phyloP scores from a whole-genome alignment of 2,797 vertebrate species.

The Setipinna tenuifilis region DNA sequence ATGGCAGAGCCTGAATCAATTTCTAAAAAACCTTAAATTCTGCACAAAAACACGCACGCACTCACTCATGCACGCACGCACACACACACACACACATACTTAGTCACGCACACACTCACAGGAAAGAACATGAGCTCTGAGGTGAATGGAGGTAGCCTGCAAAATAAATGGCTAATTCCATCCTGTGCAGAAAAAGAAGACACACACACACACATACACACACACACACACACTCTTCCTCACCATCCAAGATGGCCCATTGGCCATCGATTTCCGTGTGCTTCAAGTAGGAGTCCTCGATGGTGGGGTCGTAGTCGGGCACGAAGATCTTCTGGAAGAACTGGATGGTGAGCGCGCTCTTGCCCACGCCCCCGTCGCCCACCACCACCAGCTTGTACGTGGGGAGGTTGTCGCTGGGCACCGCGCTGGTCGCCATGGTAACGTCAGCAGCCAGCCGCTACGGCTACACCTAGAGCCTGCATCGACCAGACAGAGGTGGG shows the following conservation, averaged over 20 bases:
- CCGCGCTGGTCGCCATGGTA: constrained; percentile 93
- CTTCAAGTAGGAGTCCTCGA: constrained; percentile 98
- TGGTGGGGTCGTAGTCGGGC: constrained; percentile 98
- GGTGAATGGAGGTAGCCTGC: no score
- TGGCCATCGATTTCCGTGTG: constrained; percentile 98
- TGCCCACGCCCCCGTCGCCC: constrained; percentile 95
- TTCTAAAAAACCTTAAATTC: neutral
- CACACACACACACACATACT: neutral
- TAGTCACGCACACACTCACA: neutral
- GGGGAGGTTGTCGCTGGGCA: constrained; percentile 97
- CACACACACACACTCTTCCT: constrained; percentile 48
- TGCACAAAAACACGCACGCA: neutral
- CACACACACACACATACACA: constrained; percentile 6
- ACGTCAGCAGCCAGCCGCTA: constrained; percentile 30
- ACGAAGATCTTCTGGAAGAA: constrained; percentile 99
- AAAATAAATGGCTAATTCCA: no score
- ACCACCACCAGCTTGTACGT: constrained; percentile 99
- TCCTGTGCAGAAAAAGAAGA: neutral
- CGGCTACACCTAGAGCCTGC: constrained; percentile 40
- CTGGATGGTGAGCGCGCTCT: constrained; percentile 98
- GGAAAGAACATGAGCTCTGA: neutral
- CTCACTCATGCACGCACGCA: neutral
- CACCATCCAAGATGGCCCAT: constrained; percentile 98
- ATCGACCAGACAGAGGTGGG: neutral
- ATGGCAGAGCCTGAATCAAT: neutral